Percentiles rank a stretch among this genome's conserved stretches.
Evolutionary conservation across 2,113 vertebrate genomes (phyloP).

Genomic region (Antigone vipio): DNA sequence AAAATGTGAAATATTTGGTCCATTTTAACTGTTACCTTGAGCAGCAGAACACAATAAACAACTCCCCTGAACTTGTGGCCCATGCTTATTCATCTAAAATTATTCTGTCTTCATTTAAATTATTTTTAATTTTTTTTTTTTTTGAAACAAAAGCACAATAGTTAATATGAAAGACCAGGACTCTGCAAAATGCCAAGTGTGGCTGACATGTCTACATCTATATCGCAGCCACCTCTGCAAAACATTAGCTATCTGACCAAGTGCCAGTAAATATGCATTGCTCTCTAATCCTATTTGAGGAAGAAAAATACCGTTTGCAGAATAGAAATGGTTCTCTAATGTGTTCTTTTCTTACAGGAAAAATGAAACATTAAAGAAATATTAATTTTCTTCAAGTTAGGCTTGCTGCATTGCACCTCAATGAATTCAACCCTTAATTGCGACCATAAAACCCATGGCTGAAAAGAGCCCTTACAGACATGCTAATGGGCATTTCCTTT

Average conservation of each 20-base stretch:
- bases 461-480: not conserved
- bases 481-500: not conserved
- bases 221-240: not conserved
- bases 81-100: not conserved
- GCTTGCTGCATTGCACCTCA: not conserved
- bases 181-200: not conserved
- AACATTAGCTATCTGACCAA: not conserved
- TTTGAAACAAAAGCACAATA: not conserved
- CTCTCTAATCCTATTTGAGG: not conserved
- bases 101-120: not conserved
- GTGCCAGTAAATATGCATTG: not conserved
- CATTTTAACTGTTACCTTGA: constrained; percentile 9
- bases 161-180: not conserved
- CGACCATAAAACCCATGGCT: not conserved
- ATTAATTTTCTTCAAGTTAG: not conserved
- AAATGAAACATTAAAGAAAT: not conserved
- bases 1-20: not conserved
- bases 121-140: not conserved
- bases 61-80: not conserved
- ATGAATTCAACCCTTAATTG: not conserved
- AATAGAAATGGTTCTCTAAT: not conserved
- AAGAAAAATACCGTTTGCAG: not conserved
- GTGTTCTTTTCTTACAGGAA: not conserved
- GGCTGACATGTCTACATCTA: not conserved
- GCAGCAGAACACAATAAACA: not conserved